Evolutionary conservation across 2,797 vertebrate species (phyloP).

Genomic region (Syngnathus rostellatus): DNA sequence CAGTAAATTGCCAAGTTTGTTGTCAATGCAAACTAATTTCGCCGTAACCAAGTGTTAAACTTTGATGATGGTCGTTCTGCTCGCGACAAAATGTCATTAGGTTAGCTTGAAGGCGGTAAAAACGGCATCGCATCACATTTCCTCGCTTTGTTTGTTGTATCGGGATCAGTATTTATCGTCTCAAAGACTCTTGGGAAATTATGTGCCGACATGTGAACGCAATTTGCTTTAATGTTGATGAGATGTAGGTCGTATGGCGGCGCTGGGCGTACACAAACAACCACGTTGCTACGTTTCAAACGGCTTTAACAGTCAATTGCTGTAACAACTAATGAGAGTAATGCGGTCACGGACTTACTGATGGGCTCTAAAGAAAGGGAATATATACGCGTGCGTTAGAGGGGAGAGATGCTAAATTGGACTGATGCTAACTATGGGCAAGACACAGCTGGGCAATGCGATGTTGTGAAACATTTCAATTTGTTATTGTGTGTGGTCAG

Average conservation of each 20-base stretch:
- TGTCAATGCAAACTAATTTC: background rate
- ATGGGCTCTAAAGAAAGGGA: background rate
- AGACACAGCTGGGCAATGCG: background rate
- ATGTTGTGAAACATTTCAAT: background rate
- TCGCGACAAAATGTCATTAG: background rate
- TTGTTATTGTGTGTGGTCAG: background rate
- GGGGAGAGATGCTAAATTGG: background rate
- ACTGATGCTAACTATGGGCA: background rate
- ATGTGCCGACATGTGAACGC: background rate
- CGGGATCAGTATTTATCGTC: background rate
- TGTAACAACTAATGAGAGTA: background rate
- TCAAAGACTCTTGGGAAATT: background rate
- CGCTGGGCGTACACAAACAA: background rate
- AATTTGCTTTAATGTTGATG: constrained; percentile 1
- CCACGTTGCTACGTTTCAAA: background rate
- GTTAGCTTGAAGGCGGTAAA: background rate
- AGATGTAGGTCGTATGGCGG: background rate
- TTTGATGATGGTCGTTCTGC: background rate
- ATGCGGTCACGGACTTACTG: background rate
- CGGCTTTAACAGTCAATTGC: background rate
- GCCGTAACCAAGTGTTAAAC: background rate
- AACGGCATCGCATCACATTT: background rate
- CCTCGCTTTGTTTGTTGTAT: background rate
- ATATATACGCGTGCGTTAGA: background rate
- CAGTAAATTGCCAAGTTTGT: background rate